A percentile compares a stretch with the other conserved stretches of the same genome.
phyloP scores from a whole-genome alignment of 1,140 invertebrate species.

The Drosophila gunungcola region DNA sequence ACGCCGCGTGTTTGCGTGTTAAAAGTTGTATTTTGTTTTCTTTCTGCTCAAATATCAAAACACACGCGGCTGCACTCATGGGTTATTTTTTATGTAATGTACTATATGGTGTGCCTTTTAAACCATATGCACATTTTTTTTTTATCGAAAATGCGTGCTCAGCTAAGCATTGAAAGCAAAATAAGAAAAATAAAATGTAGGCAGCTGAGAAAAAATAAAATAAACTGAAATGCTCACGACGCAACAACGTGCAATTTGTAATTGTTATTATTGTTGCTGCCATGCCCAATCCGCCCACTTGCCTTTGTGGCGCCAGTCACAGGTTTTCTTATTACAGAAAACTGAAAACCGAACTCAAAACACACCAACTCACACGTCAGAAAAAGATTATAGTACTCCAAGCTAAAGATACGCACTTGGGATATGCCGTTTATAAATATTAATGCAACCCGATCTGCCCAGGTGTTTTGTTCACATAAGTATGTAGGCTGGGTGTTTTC shows the following conservation, averaged over 20 bases:
- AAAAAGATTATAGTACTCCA: conserved; percentile 17
- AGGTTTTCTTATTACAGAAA: conserved; percentile 34
- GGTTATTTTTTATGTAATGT: conserved; percentile 48
- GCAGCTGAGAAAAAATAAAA: conserved; percentile 24
- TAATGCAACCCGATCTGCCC: conserved; percentile 28
- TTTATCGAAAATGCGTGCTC: conserved; percentile 60
- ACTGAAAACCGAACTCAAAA: conserved; percentile 11
- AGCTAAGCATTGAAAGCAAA: conserved; percentile 45
- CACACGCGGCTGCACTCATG: conserved; percentile 37
- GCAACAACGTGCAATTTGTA: conserved; percentile 49
- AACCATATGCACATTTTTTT: conserved; percentile 31
- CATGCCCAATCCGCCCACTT: conserved; percentile 36
- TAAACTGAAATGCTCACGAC: conserved; percentile 40
- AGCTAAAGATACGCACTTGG: conserved; percentile 23
- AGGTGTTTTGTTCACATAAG: conserved; percentile 25
- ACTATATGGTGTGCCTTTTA: conserved; percentile 19
- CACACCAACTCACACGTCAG: conserved; percentile 32
- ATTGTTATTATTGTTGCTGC: conserved; percentile 30
- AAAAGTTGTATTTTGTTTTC: conserved; percentile 26
- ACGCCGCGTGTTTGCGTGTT: conserved; percentile 45
- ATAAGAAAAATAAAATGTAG: conserved; percentile 5
- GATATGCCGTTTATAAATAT: conserved; percentile 27
- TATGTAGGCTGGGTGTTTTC: background rate
- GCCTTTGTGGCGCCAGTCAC: conserved; percentile 38
- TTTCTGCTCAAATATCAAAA: conserved; percentile 40